Percentiles rank a stretch among this genome's conserved stretches.
Evolutionary conservation across 2,797 vertebrate species (phyloP).

Genomic region (Neomorphus geoffroyi): DNA sequence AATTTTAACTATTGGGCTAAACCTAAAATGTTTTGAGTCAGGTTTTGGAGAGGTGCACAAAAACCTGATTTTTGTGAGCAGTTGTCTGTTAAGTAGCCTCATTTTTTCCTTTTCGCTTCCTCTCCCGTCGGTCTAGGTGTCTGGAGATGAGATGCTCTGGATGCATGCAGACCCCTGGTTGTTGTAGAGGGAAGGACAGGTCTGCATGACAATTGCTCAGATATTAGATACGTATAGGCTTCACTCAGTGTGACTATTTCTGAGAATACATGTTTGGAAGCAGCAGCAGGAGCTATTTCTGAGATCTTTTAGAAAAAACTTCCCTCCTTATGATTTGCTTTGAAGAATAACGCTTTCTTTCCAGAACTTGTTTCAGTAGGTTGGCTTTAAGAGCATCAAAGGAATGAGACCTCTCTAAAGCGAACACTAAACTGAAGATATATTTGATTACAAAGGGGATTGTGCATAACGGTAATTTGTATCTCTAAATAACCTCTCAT

Average conservation of each 20-base stretch:
- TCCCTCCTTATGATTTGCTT: conserved; percentile 20
- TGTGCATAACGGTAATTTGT: conserved; percentile 56
- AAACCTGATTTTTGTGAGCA: not conserved
- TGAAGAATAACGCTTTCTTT: conserved; percentile 4
- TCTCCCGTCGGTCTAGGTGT: not conserved
- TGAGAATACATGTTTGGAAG: conserved; percentile 5
- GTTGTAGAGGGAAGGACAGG: not conserved
- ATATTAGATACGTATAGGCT: not conserved
- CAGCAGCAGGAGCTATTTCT: not conserved
- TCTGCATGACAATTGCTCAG: not conserved
- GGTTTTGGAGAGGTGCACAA: not conserved
- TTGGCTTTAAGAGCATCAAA: conserved; percentile 55
- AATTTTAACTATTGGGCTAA: not conserved
- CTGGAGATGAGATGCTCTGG: not conserved
- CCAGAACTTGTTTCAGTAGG: conserved; percentile 32
- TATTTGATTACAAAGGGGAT: conserved; percentile 55
- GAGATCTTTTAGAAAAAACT: conserved; percentile 5
- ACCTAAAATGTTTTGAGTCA: not conserved
- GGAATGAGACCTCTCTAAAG: conserved; percentile 41
- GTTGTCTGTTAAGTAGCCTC: not conserved
- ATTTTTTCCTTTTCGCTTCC: not conserved
- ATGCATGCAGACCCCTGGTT: not conserved
- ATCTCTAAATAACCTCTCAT: conserved; percentile 56
- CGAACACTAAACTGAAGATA: conserved; percentile 49
- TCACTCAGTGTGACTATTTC: conserved; percentile 2